Evolutionary conservation across 2,797 vertebrate genomes (phyloP).

Genomic region (Simalia tracyae): DNA sequence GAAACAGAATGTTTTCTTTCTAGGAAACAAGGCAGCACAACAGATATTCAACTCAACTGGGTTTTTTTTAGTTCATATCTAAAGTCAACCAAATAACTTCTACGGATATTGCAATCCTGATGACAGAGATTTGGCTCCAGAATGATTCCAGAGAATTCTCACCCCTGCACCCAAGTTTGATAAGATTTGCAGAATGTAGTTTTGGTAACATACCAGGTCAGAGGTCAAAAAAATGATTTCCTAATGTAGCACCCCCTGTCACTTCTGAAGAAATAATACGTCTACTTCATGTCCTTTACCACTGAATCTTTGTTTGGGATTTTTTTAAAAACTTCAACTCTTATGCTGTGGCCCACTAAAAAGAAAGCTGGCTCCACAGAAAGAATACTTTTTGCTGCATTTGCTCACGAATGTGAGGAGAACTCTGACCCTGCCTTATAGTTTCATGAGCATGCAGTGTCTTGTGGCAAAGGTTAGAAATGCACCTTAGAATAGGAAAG

Average conservation of each 20-base stretch:
- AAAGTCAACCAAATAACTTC: slow-evolving; percentile 2
- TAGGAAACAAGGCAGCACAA: not conserved
- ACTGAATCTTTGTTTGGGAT: slow-evolving; percentile 10
- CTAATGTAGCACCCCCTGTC: slow-evolving; percentile 8
- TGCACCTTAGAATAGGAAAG: slow-evolving; percentile 22
- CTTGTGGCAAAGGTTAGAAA: slow-evolving; percentile 34
- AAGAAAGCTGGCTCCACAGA: slow-evolving; percentile 8
- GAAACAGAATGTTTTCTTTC: not conserved
- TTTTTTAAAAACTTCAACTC: slow-evolving; percentile 32
- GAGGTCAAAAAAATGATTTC: slow-evolving; percentile 30
- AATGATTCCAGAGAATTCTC: slow-evolving; percentile 13
- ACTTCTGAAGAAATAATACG: not conserved
- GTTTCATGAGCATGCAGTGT: slow-evolving; percentile 31
- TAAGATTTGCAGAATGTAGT: not conserved
- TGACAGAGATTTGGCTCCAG: not conserved
- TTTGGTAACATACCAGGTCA: slow-evolving; percentile 16
- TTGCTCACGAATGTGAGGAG: slow-evolving; percentile 12
- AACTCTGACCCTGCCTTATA: slow-evolving; percentile 9
- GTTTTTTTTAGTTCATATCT: not conserved
- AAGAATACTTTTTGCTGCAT: slow-evolving; percentile 9
- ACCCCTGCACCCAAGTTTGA: not conserved
- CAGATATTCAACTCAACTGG: slow-evolving; percentile 2
- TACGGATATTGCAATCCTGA: not conserved
- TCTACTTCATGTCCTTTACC: not conserved
- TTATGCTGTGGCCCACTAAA: slow-evolving; percentile 27